phyloP scores from a whole-genome alignment of 2,888 invertebrate species.

The Margaritifera margaritifera region DNA sequence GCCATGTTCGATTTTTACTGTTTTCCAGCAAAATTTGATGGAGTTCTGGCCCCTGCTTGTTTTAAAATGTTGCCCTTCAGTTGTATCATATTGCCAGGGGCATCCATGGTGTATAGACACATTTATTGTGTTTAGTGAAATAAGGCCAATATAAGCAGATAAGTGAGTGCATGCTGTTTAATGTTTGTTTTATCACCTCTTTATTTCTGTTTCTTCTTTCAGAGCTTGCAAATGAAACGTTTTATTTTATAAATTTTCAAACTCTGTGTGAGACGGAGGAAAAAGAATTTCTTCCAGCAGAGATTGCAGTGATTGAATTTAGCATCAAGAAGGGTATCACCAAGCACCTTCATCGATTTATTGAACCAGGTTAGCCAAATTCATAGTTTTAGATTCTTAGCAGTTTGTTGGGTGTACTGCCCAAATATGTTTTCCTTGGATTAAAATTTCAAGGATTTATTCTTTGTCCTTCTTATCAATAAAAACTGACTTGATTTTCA shows the following conservation, averaged over 20 bases:
- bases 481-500: no score
- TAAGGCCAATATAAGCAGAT: background rate
- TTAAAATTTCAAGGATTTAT: no score
- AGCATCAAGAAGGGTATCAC: conserved; percentile 60
- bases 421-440: no score
- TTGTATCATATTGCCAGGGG: no score
- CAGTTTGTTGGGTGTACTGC: no score
- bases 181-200: background rate
- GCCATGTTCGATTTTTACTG: no score
- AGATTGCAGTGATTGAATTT: conserved; percentile 63
- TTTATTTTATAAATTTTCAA: conserved; percentile 63
- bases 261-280: conserved; percentile 59
- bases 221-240: conserved; percentile 47
- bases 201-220: conserved; percentile 9
- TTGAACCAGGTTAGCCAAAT: conserved; percentile 56
- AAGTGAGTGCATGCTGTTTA: background rate
- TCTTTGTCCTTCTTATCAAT: no score
- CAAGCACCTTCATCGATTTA: conserved; percentile 57
- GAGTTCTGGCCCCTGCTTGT: no score
- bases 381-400: no score
- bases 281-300: conserved; percentile 57
- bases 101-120: background rate
- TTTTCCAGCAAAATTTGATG: no score
- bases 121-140: background rate
- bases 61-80: no score